These are phyloP conservation scores for Crepidodera aurea DNA, from an alignment of 2,888 invertebrate genomes.

Conservation along the genomic window DNA sequence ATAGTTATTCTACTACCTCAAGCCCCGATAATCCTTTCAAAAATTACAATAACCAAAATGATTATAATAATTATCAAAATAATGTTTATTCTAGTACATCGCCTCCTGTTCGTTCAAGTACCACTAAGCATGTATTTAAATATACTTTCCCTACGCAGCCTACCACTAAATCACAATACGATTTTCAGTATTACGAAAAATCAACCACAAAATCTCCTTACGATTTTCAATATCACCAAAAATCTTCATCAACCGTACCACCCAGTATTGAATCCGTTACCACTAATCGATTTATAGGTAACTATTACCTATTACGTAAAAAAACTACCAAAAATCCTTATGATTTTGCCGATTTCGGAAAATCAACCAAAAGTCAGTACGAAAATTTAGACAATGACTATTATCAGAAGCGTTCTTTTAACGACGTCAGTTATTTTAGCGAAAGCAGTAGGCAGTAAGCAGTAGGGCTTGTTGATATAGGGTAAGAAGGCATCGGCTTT, in stretches of 20 bases:
- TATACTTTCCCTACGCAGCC: slow-evolving; percentile 2
- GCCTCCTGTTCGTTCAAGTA: neutral
- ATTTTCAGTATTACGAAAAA: slow-evolving; percentile 45
- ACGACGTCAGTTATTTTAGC: slow-evolving; percentile 61
- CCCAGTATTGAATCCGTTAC: slow-evolving; percentile 34
- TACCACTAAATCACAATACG: slow-evolving; percentile 37
- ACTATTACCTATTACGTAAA: slow-evolving; percentile 60
- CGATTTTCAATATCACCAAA: slow-evolving; percentile 52
- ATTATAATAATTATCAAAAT: slow-evolving; percentile 21
- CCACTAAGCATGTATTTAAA: neutral
- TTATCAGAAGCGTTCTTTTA: slow-evolving; percentile 62
- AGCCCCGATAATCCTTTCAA: neutral
- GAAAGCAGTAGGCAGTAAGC: slow-evolving; percentile 53
- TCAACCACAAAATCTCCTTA: slow-evolving; percentile 57
- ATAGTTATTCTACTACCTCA: neutral
- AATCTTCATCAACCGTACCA: slow-evolving; percentile 45
- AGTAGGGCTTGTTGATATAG: slow-evolving; percentile 40
- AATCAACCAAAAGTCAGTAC: slow-evolving; percentile 67
- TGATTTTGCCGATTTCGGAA: slow-evolving; percentile 62
- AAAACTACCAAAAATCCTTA: slow-evolving; percentile 68
- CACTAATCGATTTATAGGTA: slow-evolving; percentile 59
- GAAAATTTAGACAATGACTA: slow-evolving; percentile 56
- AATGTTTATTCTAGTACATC: neutral
- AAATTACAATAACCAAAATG: neutral
- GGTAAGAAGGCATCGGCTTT: slow-evolving; percentile 43